Percentiles rank a stretch among this genome's conserved stretches.
Conservation (phyloP, 2,797 vertebrate genomes). For the Florisuga fusca region DNA sequence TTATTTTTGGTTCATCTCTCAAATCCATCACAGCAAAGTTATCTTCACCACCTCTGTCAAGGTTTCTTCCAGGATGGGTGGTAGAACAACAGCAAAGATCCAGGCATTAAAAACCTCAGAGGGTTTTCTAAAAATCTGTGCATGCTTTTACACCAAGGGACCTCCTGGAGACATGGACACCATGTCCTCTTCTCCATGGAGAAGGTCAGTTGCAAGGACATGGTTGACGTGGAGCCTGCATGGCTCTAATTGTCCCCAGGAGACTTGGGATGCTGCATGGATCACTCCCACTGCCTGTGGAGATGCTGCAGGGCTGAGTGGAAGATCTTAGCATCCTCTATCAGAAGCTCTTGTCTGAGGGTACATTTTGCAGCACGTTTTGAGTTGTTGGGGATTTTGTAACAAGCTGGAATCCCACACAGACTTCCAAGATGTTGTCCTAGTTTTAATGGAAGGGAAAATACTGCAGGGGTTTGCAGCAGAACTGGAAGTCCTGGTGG, state of each 20-base stretch:
- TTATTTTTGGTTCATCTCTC: background rate
- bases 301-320: background rate
- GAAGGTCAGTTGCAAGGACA: background rate
- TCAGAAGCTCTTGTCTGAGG: background rate
- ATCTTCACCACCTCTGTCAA: background rate
- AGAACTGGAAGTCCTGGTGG: background rate
- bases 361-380: background rate
- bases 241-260: background rate
- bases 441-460: background rate
- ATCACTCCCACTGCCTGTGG: background rate
- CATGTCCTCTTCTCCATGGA: background rate
- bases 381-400: background rate
- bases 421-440: background rate
- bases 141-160: background rate
- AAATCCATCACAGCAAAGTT: background rate
- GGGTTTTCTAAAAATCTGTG: background rate
- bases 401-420: background rate
- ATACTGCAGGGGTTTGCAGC: background rate
- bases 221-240: background rate
- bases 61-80: background rate
- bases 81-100: background rate
- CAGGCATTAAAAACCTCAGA: background rate
- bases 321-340: background rate
- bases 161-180: background rate
- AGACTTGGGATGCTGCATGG: background rate